Base-by-base conservation (phyloP, 1,140 invertebrate genomes). In the Pinna nobilis region DNA sequence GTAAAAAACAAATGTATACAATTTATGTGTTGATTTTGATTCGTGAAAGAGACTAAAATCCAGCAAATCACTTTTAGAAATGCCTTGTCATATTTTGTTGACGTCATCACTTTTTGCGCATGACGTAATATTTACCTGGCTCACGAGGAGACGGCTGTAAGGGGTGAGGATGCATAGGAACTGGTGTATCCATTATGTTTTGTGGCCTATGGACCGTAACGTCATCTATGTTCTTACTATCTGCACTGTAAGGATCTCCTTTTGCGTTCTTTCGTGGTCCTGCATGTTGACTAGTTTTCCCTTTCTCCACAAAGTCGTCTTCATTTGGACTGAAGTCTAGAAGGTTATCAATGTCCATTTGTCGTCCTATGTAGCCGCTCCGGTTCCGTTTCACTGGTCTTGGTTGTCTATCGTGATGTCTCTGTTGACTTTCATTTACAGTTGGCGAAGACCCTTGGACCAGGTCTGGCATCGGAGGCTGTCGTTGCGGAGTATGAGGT, bases 341-440 rank as follows among this genome's bases (percentile, higher is more conserved):
- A 15, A 87, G 66, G 32, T 72, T 86, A 67, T 87, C 86, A 41
- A 88, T 88, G 76, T 88, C 86, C 49, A 80, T 78, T n/a, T 82
- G 77, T 9, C 77, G 41, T 13, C 81, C 73, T 32, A 85, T 85
- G 35, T 78, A 81, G 57, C 84, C 82, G 47, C 77, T 79, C 69
- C 67, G 78, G 49, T 79, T 74, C 35, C 66, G 50, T 76, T 53
- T 57, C 76, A 63, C 68, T 65, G 25, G 63, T 20, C 47, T 47
- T 33, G 30, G 30, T 35, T 33, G 63, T 23, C 37, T 66, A 53
- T 28, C 51, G 11, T 33, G 55, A 18, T 33, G 33, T 59, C 30
- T 35, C 55, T 59, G 55, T 59, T 59, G 32, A 33, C 18, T 49
- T 66, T 51, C 63, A 51, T 50, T 33, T 13, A 13, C 13, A 20